These are phyloP conservation scores for Pygocentrus nattereri DNA, from an alignment of 2,797 vertebrate genomes.

Conservation along the genomic window DNA sequence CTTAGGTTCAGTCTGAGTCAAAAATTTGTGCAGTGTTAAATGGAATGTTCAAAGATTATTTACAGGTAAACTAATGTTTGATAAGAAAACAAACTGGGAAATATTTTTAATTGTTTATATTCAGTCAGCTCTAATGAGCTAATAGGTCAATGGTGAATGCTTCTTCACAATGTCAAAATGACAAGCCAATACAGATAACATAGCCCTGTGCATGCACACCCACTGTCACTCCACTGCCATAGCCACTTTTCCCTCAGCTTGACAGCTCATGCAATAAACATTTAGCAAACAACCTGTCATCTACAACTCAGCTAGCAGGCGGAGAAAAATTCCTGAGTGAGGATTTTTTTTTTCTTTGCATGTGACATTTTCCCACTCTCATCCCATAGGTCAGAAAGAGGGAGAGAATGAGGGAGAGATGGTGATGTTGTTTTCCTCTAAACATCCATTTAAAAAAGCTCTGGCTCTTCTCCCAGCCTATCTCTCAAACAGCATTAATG, in stretches of 20 bases:
- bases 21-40: conserved; percentile 36
- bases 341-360: conserved; percentile 26
- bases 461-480: conserved; percentile 77
- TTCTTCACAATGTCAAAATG: conserved; percentile 26
- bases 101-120: conserved; percentile 2
- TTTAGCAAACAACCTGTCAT: conserved; percentile 51
- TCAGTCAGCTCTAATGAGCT: neutral
- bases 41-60: neutral
- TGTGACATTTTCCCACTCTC: conserved; percentile 50
- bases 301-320: conserved; percentile 42
- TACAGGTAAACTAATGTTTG: no score
- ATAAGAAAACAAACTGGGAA: neutral
- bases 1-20: conserved; percentile 15
- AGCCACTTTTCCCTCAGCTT: conserved; percentile 48
- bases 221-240: conserved; percentile 56
- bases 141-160: conserved; percentile 18
- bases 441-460: conserved; percentile 75
- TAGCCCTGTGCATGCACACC: conserved; percentile 10
- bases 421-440: conserved; percentile 73
- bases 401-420: conserved; percentile 20
- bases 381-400: conserved; percentile 36
- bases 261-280: conserved; percentile 54
- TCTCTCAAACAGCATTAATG: conserved; percentile 74
- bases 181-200: conserved; percentile 24
- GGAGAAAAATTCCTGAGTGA: conserved; percentile 31